phyloP scores from a whole-genome alignment of 2,113 vertebrate species.

The Vidua chalybeata region DNA sequence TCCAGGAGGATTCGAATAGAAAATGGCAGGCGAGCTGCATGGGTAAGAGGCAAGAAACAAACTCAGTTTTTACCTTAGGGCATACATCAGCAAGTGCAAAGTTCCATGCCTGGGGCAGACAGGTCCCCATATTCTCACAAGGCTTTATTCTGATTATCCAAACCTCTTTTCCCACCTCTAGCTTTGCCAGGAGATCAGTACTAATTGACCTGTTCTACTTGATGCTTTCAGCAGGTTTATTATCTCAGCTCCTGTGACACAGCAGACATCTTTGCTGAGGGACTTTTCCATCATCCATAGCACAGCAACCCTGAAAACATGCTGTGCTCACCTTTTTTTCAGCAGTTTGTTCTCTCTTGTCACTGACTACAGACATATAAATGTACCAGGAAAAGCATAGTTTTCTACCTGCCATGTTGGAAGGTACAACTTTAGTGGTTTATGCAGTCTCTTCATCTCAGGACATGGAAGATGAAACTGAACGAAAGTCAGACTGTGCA shows the following conservation, averaged over 20 bases:
- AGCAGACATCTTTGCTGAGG: neutral
- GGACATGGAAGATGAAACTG: neutral
- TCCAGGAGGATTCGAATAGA: constrained; percentile 93
- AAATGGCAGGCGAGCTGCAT: constrained; percentile 85
- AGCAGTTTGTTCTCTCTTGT: neutral
- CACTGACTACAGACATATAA: neutral
- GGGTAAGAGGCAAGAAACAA: neutral
- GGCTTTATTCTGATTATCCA: neutral
- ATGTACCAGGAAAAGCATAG: neutral
- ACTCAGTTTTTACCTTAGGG: neutral
- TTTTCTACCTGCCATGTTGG: neutral
- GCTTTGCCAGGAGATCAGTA: neutral
- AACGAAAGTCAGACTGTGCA: neutral
- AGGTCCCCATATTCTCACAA: neutral
- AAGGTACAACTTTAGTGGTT: neutral
- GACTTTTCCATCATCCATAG: neutral
- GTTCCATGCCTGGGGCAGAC: neutral
- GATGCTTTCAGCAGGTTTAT: neutral
- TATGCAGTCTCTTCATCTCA: neutral
- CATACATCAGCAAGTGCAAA: neutral
- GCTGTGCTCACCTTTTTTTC: neutral
- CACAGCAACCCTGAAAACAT: neutral
- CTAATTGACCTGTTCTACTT: neutral
- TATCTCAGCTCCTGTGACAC: neutral
- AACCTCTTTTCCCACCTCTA: neutral